Evolutionary conservation across 1,140 invertebrate species (phyloP).

Genomic region (Heliconius himera): DNA sequence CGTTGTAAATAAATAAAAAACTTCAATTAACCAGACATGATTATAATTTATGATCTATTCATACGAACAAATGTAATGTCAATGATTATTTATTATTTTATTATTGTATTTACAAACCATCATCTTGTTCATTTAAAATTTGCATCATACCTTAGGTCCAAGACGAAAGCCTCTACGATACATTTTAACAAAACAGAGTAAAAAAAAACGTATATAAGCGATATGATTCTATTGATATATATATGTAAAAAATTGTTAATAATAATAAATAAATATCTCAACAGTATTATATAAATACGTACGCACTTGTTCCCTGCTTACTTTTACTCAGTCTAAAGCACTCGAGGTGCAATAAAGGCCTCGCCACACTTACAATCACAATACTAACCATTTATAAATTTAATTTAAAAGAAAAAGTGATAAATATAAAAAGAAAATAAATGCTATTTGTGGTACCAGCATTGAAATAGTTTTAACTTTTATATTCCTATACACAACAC

Average conservation of each 20-base stretch:
- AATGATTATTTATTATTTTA: neutral
- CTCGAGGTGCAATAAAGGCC: slow-evolving; percentile 18
- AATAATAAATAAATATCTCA: slow-evolving; percentile 12
- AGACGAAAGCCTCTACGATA: neutral
- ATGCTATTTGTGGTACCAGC: neutral
- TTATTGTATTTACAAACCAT: neutral
- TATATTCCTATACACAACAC: slow-evolving; percentile 4
- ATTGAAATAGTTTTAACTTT: neutral
- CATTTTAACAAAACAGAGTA: neutral
- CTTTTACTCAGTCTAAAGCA: slow-evolving; percentile 17
- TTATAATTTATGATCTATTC: neutral
- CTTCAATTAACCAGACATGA: neutral
- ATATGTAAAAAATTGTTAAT: neutral
- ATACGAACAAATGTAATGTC: neutral
- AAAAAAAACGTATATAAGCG: neutral
- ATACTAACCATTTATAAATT: neutral
- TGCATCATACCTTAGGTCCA: neutral
- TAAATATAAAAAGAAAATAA: neutral
- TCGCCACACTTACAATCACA: slow-evolving; percentile 16
- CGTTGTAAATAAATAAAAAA: too few relatives aligned
- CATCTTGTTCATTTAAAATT: neutral
- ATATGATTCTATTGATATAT: neutral
- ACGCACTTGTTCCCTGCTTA: slow-evolving; percentile 15
- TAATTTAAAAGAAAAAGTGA: neutral
- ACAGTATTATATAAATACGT: slow-evolving; percentile 3